Evolutionary conservation across 2,888 invertebrate species (phyloP).

Genomic region (Eurytoma adleriae): DNA sequence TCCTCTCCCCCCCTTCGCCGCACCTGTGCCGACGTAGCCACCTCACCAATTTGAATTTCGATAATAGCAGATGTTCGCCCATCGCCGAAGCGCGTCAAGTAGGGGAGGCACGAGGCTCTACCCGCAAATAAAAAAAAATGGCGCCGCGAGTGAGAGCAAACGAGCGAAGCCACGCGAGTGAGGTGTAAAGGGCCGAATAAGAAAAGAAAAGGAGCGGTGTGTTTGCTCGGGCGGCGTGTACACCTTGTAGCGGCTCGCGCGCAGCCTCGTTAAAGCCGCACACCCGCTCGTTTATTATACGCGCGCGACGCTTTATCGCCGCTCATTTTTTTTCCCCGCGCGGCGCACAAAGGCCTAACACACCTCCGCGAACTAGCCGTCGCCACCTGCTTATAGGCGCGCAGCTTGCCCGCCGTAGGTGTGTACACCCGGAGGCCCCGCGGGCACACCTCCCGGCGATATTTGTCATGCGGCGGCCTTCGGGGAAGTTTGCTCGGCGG

Average conservation of each 20-base stretch:
- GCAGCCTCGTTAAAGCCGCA: constrained; percentile 18
- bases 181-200: background rate
- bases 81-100: no score
- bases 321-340: constrained; percentile 3
- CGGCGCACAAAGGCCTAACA: constrained; percentile 1
- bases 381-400: constrained; percentile 11
- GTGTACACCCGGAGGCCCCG: background rate
- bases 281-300: constrained; percentile 12
- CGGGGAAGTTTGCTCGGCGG: constrained; percentile 28
- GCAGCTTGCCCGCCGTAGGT: background rate
- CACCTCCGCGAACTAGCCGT: background rate
- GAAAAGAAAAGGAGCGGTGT: background rate
- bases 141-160: background rate
- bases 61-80: constrained; percentile 31
- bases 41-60: constrained; percentile 28
- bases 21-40: constrained; percentile 18
- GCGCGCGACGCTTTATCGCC: constrained; percentile 5
- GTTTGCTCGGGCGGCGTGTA: background rate
- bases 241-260: background rate
- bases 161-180: background rate
- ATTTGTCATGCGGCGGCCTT: constrained; percentile 43
- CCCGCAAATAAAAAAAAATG: background rate
- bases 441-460: constrained; percentile 22
- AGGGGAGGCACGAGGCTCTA: no score
- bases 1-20: background rate